phyloP scores from a whole-genome alignment of 2,797 vertebrate genomes.

The Leucoraja ocellata region DNA sequence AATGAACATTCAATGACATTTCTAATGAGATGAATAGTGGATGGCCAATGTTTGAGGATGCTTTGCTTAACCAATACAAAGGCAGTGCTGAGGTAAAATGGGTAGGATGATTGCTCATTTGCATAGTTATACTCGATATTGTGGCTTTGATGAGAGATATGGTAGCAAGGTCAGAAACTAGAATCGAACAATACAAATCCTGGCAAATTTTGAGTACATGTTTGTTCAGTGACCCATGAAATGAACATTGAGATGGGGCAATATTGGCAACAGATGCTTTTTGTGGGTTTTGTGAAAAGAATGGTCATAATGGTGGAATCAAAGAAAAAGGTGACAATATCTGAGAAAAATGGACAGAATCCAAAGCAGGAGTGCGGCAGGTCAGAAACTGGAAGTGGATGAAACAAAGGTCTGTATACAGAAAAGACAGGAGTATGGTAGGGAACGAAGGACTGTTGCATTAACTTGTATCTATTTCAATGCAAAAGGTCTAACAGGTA shows the following conservation, averaged over 20 bases:
- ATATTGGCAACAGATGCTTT: not conserved
- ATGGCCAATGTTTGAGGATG: not conserved
- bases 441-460: no score
- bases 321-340: not conserved
- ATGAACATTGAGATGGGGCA: not conserved
- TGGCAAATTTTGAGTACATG: not conserved
- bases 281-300: not conserved
- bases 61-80: not conserved
- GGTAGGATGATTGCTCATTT: not conserved
- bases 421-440: no score
- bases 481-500: no score
- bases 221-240: not conserved
- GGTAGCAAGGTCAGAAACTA: not conserved
- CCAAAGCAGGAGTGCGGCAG: no score
- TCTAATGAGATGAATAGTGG: no score
- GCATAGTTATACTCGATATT: not conserved
- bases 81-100: not conserved
- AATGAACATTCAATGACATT: no score
- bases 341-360: not conserved
- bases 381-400: no score
- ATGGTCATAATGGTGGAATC: not conserved
- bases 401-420: no score
- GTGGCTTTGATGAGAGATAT: not conserved
- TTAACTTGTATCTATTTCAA: no score
- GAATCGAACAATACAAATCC: not conserved